Conservation (phyloP, 2,888 invertebrate genomes). For the Melikaiella ostensackeni region DNA sequence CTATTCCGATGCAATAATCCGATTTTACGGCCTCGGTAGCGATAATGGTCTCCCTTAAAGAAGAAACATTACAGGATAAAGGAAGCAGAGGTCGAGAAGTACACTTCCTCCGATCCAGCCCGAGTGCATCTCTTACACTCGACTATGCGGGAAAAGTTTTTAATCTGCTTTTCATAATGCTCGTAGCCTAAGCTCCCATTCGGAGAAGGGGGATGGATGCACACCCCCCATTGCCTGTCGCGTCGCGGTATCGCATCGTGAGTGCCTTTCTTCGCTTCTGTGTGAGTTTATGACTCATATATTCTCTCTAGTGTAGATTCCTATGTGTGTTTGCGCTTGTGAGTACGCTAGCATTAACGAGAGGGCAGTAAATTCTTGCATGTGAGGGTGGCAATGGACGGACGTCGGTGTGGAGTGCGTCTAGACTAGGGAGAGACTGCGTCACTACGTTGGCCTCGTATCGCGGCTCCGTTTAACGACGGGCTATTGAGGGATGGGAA, state of each 20-base stretch:
- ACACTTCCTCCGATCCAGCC: conserved; percentile 1
- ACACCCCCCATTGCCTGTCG: conserved; percentile 52
- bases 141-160: conserved; percentile 56
- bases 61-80: conserved; percentile 24
- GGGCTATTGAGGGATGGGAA: conserved; percentile 66
- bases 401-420: conserved; percentile 66
- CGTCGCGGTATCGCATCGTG: conserved; percentile 24
- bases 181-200: conserved; percentile 51
- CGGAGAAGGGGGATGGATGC: conserved; percentile 46
- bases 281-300: conserved; percentile 69
- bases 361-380: conserved; percentile 73
- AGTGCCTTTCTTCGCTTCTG: conserved; percentile 57
- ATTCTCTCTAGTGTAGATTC: conserved; percentile 63
- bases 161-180: conserved; percentile 68
- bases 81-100: conserved; percentile 21
- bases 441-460: conserved; percentile 70
- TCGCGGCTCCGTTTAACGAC: conserved; percentile 68
- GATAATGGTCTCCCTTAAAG: conserved; percentile 35
- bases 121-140: not conserved
- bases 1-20: conserved; percentile 52
- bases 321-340: conserved; percentile 52
- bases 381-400: conserved; percentile 71
- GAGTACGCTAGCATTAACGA: conserved; percentile 74
- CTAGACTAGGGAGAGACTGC: conserved; percentile 57
- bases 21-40: conserved; percentile 45